Evolutionary conservation across 1,140 invertebrate genomes (phyloP), one percentile per base, ranked within the genome.

Genomic region (Drosophila kanapiae): DNA sequence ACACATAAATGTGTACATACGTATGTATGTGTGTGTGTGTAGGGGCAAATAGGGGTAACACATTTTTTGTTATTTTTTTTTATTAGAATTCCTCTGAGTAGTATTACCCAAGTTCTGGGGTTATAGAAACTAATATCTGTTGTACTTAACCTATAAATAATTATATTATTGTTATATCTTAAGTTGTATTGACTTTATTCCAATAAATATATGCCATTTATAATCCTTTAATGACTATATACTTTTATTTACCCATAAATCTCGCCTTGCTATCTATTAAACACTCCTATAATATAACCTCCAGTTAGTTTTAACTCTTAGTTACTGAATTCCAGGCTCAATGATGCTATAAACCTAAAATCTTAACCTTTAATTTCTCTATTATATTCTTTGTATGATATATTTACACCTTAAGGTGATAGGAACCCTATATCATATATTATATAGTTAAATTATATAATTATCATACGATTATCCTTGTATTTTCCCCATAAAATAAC

Each of bases 331-430:
- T 3, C 38, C 6, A 1, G 0, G 14, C 14, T 3, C 3, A 6
- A n/a, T 40, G 0, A 40, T 14, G 0, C 1, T 13, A 13, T 14
- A n/a, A n/a, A 38, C 13, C 13, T 6, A n/a, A 40, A 0, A 40
- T n/a, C 38, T 38, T 2, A 7, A 6, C 14, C 6, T 40, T 7
- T 7, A 0, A 40, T 40, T n/a, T 14, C 38, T 7, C 2, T 40
- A 40, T 40, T 5, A 1, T 1, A 6, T 38, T 14, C 13, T 38
- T 0, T 6, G 1, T 0, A 2, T 14, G 6, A 4, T 6, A 38
- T 14, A 14, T 14, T 5, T 14, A 0, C 6, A 0, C 7, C 3
- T 7, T n/a, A 40, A n/a, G 0, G 3, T 8, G 6, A 3, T 8
- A n/a, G 38, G 38, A 7, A 40, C 38, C 38, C 38, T n/a, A 40